Conservation (phyloP, 2,797 vertebrate species). For the Petrocephalus schoutedeni region DNA sequence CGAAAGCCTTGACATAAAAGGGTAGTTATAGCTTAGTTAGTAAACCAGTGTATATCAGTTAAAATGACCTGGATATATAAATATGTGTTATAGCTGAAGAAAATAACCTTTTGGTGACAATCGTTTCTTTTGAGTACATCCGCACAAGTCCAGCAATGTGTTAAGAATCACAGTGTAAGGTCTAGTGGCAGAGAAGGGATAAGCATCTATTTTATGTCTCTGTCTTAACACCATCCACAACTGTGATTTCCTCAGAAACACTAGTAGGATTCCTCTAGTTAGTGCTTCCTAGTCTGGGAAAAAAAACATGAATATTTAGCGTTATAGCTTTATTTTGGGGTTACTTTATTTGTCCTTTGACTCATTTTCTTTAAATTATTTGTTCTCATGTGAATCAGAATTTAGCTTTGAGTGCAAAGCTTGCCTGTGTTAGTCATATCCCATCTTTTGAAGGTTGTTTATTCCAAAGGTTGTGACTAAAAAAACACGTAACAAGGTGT, state of each 20-base stretch:
- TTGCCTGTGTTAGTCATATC: not conserved
- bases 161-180: not conserved
- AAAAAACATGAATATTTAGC: constrained; percentile 26
- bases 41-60: not conserved
- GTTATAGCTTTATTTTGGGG: not conserved
- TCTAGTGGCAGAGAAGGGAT: not conserved
- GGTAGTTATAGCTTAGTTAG: not conserved
- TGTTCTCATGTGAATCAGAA: not conserved
- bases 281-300: constrained; percentile 19
- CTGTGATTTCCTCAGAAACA: constrained; percentile 20
- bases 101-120: not conserved
- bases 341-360: not conserved
- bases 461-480: not conserved
- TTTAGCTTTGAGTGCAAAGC: not conserved
- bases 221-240: not conserved
- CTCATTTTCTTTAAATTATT: constrained; percentile 1
- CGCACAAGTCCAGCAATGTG: not conserved
- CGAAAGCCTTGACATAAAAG: not conserved
- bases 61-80: not conserved
- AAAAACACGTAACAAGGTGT: not conserved
- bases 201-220: not conserved
- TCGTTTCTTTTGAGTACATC: not conserved
- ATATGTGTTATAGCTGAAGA: not conserved
- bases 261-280: constrained; percentile 18
- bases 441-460: not conserved